Conservation (phyloP, 1,140 invertebrate genomes). For the Meloidogyne chitwoodi region DNA sequence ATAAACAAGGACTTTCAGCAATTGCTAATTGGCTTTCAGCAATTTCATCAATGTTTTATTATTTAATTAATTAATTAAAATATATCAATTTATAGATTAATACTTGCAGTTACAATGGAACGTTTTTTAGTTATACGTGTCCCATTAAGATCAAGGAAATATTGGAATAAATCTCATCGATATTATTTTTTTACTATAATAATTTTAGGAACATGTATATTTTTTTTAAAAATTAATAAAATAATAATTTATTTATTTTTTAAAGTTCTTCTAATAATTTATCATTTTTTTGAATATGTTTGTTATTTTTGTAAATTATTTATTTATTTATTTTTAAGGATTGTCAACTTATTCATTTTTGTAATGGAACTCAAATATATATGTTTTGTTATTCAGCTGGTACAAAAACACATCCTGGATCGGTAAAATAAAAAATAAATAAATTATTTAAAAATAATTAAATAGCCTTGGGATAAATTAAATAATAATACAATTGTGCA, state of each 20-base stretch:
- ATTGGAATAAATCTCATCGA: constrained; percentile 47
- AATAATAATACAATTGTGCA: constrained; percentile 14
- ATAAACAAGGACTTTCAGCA: constrained; percentile 50
- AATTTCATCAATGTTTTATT: constrained; percentile 49
- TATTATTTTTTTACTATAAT: constrained; percentile 40
- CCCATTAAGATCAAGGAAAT: constrained; percentile 53
- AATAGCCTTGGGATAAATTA: constrained; percentile 10
- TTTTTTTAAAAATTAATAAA: constrained; percentile 24
- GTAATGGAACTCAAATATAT: constrained; percentile 54
- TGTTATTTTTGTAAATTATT: not conserved
- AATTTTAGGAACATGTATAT: constrained; percentile 46
- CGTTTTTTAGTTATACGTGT: constrained; percentile 49
- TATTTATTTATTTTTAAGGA: constrained; percentile 26
- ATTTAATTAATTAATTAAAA: constrained; percentile 10
- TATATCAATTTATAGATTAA: constrained; percentile 44
- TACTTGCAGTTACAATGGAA: constrained; percentile 59
- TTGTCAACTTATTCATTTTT: constrained; percentile 52
- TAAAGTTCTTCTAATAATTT: constrained; percentile 52
- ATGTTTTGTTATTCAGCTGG: constrained; percentile 54
- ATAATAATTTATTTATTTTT: constrained; percentile 2
- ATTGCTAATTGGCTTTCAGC: constrained; percentile 57
- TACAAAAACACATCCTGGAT: constrained; percentile 28
- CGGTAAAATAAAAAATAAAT: constrained; percentile 23
- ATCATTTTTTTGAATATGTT: constrained; percentile 58
- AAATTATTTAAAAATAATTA: not conserved